Evolutionary conservation across 2,888 invertebrate species (phyloP), one percentile per base, ranked within the genome.

Genomic region (Teinopalpus imperialis): DNA sequence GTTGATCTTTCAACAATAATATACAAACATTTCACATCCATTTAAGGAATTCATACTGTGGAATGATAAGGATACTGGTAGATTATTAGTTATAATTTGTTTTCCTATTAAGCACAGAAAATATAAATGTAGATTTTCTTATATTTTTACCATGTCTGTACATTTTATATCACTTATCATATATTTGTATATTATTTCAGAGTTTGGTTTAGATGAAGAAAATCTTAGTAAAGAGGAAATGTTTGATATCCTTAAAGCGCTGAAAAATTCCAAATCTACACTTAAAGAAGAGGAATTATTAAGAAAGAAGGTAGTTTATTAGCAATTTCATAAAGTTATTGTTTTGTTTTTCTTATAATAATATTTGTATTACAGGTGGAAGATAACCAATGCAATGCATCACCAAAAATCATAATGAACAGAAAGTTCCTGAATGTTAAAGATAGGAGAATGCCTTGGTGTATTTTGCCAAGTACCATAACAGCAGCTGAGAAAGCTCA

Each of bases 391-490:
- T 41, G 35, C 23, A 56, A 49, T 35, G 39, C 59, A 29, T 49
- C 66, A 16, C 53, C 70, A 39, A 78, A 69, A 49, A 67, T 64
- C n/a, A 49, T 55, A 23, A 66, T 87, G 71, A 82, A 81, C 53
- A 74, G 87, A 45, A 66, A 74, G 3, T 80, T 74, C 56, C 48
- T 81, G 30, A 79, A 87, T 66, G 88, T 87, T 0, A 71, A 61
- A 55, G 88, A 88, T 36, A 75, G 83, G 49, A 66, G 88, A 21
- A 67, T 88, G 74, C 88, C 88, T n/a, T 88, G 88, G 88, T 81
- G 88, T 48, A 54, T 88, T 6, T 54, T 88, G 20, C 82, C 88
- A 1, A 66, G 57, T 12, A 58, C 70, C 20, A 59, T 86, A 32
- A 75, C 78, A 12, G 74, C 73, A 26, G 73, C 79, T 14, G 85